Percentiles rank a stretch among this genome's conserved stretches.
Evolutionary conservation across 2,888 invertebrate species (phyloP).

Genomic region (Agrochola lychnidis): DNA sequence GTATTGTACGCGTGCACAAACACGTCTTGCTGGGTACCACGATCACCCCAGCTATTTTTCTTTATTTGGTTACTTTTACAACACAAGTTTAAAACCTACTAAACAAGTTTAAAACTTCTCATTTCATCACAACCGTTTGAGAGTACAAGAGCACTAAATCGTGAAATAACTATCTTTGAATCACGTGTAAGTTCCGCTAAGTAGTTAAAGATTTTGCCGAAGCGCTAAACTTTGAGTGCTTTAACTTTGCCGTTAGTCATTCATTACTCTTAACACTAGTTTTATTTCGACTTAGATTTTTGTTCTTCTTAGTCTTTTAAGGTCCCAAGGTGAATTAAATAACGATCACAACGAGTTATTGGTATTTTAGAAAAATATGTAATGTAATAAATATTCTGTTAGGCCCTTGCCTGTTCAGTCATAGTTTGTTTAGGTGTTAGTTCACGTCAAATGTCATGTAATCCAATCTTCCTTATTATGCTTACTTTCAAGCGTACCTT

Average conservation of each 20-base stretch:
- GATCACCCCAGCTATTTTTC: background rate
- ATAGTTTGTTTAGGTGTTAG: background rate
- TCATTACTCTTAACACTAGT: constrained; percentile 37
- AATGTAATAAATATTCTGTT: background rate
- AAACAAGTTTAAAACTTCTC: constrained; percentile 21
- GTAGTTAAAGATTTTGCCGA: constrained; percentile 46
- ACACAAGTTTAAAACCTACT: constrained; percentile 13
- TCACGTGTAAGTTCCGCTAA: constrained; percentile 33
- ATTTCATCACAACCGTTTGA: constrained; percentile 22
- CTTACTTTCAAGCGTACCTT: background rate
- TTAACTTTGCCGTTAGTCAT: constrained; percentile 29
- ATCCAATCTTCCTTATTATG: background rate
- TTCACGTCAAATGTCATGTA: background rate
- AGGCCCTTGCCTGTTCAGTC: background rate
- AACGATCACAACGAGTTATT: background rate
- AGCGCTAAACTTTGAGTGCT: constrained; percentile 29
- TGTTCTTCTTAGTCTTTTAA: background rate
- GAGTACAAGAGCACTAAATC: constrained; percentile 28
- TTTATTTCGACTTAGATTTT: background rate
- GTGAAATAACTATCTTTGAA: constrained; percentile 33
- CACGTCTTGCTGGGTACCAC: no score
- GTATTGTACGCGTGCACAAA: no score
- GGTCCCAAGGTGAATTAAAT: background rate
- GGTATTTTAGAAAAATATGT: background rate
- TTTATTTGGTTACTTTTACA: background rate